phyloP scores from a whole-genome alignment of 2,888 invertebrate species.

The Minunthozetes semirufus region DNA sequence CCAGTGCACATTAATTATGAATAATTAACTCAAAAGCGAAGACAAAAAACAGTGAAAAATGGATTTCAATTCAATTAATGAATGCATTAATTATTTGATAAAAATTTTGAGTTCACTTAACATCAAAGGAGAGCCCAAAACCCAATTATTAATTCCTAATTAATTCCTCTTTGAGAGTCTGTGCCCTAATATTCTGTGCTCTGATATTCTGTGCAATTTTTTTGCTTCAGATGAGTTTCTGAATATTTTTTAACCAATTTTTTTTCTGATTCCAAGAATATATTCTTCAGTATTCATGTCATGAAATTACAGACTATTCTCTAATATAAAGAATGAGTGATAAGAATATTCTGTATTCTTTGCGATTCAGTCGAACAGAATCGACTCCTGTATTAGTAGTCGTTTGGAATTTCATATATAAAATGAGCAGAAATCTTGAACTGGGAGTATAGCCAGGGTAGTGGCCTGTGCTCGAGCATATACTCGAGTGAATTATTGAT shows the following conservation, averaged over 20 bases:
- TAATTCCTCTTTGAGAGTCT: too few relatives aligned
- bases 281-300: neutral
- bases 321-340: neutral
- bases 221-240: neutral
- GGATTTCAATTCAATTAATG: too few relatives aligned
- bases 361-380: neutral
- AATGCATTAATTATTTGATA: too few relatives aligned
- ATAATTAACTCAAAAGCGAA: too few relatives aligned
- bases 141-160: too few relatives aligned
- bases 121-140: too few relatives aligned
- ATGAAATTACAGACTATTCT: too few relatives aligned
- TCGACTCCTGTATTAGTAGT: neutral
- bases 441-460: too few relatives aligned
- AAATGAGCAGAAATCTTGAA: neutral
- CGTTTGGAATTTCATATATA: conserved; percentile 12
- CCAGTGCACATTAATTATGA: too few relatives aligned
- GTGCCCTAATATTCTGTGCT: too few relatives aligned
- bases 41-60: neutral
- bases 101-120: neutral
- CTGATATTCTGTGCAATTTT: neutral
- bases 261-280: neutral
- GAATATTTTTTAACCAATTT: neutral
- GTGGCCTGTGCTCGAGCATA: too few relatives aligned
- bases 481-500: too few relatives aligned
- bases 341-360: neutral